Evolutionary conservation across 1,140 invertebrate genomes (phyloP), one percentile per base, ranked within the genome.

Genomic region (Neoseiulus cucumeris): DNA sequence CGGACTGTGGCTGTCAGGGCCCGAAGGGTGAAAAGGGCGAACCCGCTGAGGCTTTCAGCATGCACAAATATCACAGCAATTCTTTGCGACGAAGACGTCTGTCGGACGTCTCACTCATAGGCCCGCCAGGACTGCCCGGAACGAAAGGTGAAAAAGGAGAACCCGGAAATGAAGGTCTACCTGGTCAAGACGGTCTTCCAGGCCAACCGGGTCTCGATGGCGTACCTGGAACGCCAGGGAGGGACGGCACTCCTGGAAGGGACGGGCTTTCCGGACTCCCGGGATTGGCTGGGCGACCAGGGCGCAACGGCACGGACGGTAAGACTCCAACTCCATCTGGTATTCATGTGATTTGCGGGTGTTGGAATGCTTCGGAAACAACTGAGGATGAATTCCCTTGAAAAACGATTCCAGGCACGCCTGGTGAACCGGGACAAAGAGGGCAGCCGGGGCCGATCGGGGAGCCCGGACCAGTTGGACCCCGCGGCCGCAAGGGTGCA

Each of bases 391-490:
- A n/a, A n/a, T n/a, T n/a, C n/a, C n/a, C n/a, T n/a, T 20, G 18
- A 22, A 4, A 4, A 17, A 29, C 22, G 17, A 14, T 2, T 18
- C 33, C 22, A 59, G 51, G 51, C 9, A 59, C 33, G 14, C 51
- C 51, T 2, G 51, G 51, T 5, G 51, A 25, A 20, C n/a, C 51
- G 2, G 51, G 51, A 69, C 70, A 47, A 41, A 41, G 66, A 65
- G 29, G 71, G 41, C 42, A 64, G 47, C 65, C 74, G 70, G 74
- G 74, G 22, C 51, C 67, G 7, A 29, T 71, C 42, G 74, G 74
- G 33, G 59, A 70, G 39, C 67, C 70, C 67, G 74, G 74, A 20
- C 14, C 20, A 20, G 55, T 70, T 7, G 74, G 74, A 45, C 44
- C 65, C 14, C 59, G 64, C 2, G 74, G 74, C 7, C 64, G 66